Conservation (phyloP, 2,113 vertebrate genomes). For the Heterocephalus glaber region DNA sequence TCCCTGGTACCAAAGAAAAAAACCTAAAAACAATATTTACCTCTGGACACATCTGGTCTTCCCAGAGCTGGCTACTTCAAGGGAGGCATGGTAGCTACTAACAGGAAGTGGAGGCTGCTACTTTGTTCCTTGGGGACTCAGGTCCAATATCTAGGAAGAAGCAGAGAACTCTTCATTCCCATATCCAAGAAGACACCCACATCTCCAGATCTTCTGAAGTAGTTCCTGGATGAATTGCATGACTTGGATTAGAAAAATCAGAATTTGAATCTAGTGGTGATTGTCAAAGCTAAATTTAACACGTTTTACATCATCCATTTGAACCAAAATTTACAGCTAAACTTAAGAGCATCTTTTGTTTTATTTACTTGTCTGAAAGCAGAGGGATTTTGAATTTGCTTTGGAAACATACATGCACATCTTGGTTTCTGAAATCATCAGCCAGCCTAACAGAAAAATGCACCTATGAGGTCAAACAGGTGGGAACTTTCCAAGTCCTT, state of each 20-base stretch:
- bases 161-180: background rate
- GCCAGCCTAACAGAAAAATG: background rate
- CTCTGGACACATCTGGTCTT: background rate
- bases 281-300: background rate
- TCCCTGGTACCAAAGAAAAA: too few relatives aligned
- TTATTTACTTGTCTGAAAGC: background rate
- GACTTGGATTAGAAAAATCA: background rate
- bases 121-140: background rate
- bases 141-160: background rate
- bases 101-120: background rate
- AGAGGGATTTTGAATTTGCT: background rate
- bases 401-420: background rate
- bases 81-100: too few relatives aligned
- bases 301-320: background rate
- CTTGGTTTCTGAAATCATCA: background rate
- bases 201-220: background rate
- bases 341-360: background rate
- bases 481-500: background rate
- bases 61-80: background rate
- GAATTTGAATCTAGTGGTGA: background rate
- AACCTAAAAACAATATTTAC: too few relatives aligned
- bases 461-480: conserved; percentile 18
- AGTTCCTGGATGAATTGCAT: background rate
- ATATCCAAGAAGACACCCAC: background rate
- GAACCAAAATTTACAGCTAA: background rate